Conservation (phyloP, 2,113 vertebrate species). For the Eptesicus fuscus region DNA sequence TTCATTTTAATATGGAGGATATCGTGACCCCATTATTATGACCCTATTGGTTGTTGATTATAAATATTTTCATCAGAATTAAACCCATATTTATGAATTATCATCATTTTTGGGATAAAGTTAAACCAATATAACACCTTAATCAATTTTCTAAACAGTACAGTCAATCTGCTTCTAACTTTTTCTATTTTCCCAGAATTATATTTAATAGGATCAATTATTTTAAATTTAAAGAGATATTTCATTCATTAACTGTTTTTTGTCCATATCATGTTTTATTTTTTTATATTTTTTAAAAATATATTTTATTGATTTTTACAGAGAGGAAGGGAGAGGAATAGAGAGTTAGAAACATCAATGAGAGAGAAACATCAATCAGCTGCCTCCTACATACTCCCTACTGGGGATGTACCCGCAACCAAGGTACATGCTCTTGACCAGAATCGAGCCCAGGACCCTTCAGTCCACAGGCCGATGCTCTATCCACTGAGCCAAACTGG, state of each 20-base stretch:
- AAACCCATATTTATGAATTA: neutral
- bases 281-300: too few relatives aligned
- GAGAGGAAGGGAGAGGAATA: too few relatives aligned
- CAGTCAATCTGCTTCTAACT: neutral
- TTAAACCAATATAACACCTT: neutral
- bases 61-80: constrained; percentile 12
- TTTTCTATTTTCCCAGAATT: neutral
- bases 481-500: too few relatives aligned
- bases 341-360: too few relatives aligned
- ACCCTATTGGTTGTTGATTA: neutral
- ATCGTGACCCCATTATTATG: neutral
- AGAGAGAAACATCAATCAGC: too few relatives aligned
- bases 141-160: neutral
- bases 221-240: neutral
- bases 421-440: too few relatives aligned
- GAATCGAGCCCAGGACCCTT: too few relatives aligned
- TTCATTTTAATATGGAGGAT: neutral
- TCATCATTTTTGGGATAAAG: constrained; percentile 5
- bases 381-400: too few relatives aligned
- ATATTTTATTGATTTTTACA: too few relatives aligned
- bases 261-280: neutral
- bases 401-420: too few relatives aligned
- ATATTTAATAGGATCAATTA: neutral
- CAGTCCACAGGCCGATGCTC: too few relatives aligned
- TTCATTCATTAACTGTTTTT: constrained; percentile 3